These are phyloP conservation scores for Drosophila nr. medialis DNA, from an alignment of 2,888 invertebrate genomes.

Conservation along the genomic window DNA sequence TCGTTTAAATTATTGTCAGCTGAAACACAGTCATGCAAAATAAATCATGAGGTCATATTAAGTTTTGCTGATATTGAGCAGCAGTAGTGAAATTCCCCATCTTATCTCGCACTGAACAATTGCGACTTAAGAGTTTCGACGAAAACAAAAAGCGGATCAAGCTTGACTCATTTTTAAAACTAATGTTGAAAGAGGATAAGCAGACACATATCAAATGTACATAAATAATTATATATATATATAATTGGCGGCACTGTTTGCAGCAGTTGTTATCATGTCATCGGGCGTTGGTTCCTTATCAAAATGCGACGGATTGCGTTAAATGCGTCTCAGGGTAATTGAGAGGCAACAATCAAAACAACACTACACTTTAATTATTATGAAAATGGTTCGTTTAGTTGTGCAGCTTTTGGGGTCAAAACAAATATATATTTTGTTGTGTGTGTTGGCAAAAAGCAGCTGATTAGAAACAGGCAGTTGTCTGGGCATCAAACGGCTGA, in stretches of 20 bases:
- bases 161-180: constrained; percentile 48
- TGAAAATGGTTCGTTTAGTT: not conserved
- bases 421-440: not conserved
- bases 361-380: not conserved
- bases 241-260: constrained; percentile 2
- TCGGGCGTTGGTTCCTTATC: constrained; percentile 17
- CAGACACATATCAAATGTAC: not conserved
- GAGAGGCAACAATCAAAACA: not conserved
- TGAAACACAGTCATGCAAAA: not conserved
- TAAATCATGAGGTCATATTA: constrained; percentile 32
- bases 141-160: constrained; percentile 31
- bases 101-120: constrained; percentile 35
- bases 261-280: constrained; percentile 14
- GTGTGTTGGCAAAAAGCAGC: constrained; percentile 21
- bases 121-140: constrained; percentile 33
- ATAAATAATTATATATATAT: constrained; percentile 1
- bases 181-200: not conserved
- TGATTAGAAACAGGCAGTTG: constrained; percentile 10
- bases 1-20: not conserved
- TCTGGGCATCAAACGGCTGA: not conserved
- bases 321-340: constrained; percentile 39
- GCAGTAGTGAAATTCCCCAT: not conserved
- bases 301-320: not conserved
- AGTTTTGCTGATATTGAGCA: constrained; percentile 17
- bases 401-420: constrained; percentile 4